Conservation (phyloP, 2,888 invertebrate species). For the Amiota communis region DNA sequence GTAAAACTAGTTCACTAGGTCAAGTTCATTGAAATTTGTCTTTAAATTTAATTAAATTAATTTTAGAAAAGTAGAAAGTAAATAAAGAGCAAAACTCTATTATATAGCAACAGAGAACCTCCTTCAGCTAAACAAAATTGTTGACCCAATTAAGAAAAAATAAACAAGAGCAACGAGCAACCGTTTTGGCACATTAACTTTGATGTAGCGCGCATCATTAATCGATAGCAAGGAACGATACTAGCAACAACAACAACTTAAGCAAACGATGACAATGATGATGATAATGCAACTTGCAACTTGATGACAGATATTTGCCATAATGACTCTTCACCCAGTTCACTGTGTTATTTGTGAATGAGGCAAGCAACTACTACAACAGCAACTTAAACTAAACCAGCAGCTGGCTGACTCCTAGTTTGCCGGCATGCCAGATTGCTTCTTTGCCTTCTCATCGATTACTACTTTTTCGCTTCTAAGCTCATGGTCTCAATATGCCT, state of each 20-base stretch:
- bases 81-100: neutral
- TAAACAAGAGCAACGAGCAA: neutral
- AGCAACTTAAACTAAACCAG: slow-evolving; percentile 24
- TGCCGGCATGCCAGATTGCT: neutral
- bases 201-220: neutral
- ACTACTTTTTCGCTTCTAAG: neutral
- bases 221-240: neutral
- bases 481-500: too few species aligned
- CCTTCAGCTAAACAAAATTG: neutral
- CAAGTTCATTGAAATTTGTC: slow-evolving; percentile 22
- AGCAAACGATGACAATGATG: neutral
- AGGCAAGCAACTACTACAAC: slow-evolving; percentile 31
- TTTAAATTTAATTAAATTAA: slow-evolving; percentile 24
- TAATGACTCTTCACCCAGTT: slow-evolving; percentile 52
- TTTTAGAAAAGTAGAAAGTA: neutral
- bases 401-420: slow-evolving; percentile 35
- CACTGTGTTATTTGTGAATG: slow-evolving; percentile 10
- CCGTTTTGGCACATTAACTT: slow-evolving; percentile 20
- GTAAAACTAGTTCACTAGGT: neutral
- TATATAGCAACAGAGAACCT: neutral
- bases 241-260: too few species aligned
- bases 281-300: slow-evolving; percentile 10
- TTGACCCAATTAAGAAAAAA: neutral
- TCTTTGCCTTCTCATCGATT: rapidly evolving
- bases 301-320: slow-evolving; percentile 42